Evolutionary conservation across 2,797 vertebrate genomes (phyloP), one percentile per base, ranked within the genome.

Genomic region (Enteromius radiatus): DNA sequence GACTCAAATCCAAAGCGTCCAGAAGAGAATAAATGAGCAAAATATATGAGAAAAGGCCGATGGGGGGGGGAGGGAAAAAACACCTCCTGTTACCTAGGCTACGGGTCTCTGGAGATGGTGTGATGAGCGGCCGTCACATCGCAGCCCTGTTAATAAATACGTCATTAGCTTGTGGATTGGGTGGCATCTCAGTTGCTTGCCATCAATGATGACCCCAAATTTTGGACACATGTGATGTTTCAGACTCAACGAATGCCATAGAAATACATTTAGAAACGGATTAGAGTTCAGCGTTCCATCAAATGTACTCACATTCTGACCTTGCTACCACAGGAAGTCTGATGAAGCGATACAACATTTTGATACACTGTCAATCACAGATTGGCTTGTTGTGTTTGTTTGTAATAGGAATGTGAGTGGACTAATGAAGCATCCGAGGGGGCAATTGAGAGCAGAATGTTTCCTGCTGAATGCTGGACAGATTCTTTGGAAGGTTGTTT

Each of bases 61-160:
- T 63, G n/a, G n/a, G 19, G 36, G 73, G 63, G 64, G 54, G 28
- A n/a, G 63, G 33, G 31, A 63, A 61, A 26, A 59, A 54, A 71
- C 70, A 74, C 83, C 54, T 87, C 84, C 81, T 85, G 90, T 93
- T 92, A 90, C 90, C 89, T 90, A 69, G 88, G 89, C 81, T 89
- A 89, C 91, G 47, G 84, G 81, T 88, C 90, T 86, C 83, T 83
- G 9, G 79, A 88, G 88, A 89, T 74, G 78, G 33, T 36, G 75
- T 47, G 74, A 77, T 36, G 49, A 81, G 80, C 2, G 4, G 59
- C 33, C 21, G 10, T 71, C 26, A 70, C 31, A 88, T 54, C 82
- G 76, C 77, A 86, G 78, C 84, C 59, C 70, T 71, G 64, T 63
- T 76, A 85, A 89, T 82, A 86, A 84, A 89, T 73, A 81, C 76